Evolutionary conservation across 2,888 invertebrate species (phyloP), one percentile per base, ranked within the genome.

Genomic region (Drosophila incognita): DNA sequence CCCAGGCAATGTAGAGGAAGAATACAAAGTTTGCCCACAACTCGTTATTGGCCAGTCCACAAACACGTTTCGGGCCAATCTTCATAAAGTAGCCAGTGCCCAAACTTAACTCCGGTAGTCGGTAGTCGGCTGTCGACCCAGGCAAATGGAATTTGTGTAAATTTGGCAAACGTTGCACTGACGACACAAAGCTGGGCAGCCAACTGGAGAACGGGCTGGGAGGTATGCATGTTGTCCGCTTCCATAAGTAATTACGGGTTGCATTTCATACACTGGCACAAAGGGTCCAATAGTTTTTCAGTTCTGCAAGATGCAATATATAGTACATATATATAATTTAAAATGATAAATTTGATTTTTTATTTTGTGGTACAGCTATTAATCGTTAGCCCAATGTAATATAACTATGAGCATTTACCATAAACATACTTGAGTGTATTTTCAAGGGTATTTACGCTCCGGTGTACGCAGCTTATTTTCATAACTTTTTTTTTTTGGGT

Each of bases 11-110:
- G 49, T 38, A 15, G 54, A 18, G 10, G 68, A 42, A 36, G 21
- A 31, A 35, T 46, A 46, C 21, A 0, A n/a, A 63, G 65, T 73
- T 73, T 52, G 63, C 51, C 52, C 71, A 52, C 54, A 71, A 65
- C 76, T 76, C 66, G 82, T 90, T 91, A 91, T 91, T 91, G 91
- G 82, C 84, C 86, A 77, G 79, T 58, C 65, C 62, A 21, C 79
- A 90, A 89, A 89, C 90, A 89, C 86, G 89, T 91, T 91, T 82
- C 83, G 69, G 69, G 56, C 72, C 69, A 78, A 79, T 77, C 79
- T 77, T 77, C 77, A 74, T 71, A 75, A 78, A 71, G 60, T 69
- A 78, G 64, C 49, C 68, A 52, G 46, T 51, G 65, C 61, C 73
- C 60, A 73, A 73, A 54, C 65, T 75, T 35, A 71, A 67, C 21